Conservation (phyloP, 2,797 vertebrate genomes). For the Pseudochromis fuscus region DNA sequence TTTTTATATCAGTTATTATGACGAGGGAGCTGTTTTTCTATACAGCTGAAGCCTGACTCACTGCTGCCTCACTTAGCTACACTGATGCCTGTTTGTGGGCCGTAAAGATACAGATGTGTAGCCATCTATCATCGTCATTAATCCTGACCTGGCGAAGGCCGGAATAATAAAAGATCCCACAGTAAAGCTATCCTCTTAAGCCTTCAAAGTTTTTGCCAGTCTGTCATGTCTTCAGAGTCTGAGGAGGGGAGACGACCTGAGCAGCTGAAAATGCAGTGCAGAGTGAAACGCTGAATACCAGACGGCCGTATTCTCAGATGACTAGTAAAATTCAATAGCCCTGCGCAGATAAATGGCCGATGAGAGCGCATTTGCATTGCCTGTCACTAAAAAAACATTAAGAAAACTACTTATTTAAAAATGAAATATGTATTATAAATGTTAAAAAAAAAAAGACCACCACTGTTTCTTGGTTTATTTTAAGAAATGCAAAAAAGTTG, state of each 20-base stretch:
- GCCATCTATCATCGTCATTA: conserved; percentile 48
- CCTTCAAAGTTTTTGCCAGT: conserved; percentile 30
- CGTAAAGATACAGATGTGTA: conserved; percentile 50
- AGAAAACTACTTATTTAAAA: conserved; percentile 27
- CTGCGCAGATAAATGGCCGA: conserved; percentile 39
- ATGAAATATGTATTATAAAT: conserved; percentile 17
- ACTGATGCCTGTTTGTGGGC: conserved; percentile 40
- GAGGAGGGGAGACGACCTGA: conserved; percentile 47
- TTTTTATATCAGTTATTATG: conserved; percentile 39
- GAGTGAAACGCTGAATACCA: conserved; percentile 70
- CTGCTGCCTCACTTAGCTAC: conserved; percentile 31
- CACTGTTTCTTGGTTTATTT: conserved; percentile 16
- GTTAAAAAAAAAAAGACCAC: conserved; percentile 20
- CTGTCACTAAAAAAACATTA: conserved; percentile 32
- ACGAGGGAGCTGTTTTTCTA: conserved; percentile 3
- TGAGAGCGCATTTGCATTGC: conserved; percentile 41
- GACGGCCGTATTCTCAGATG: conserved; percentile 67
- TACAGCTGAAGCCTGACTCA: conserved; percentile 46
- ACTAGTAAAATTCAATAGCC: conserved; percentile 61
- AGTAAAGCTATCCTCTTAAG: conserved; percentile 47
- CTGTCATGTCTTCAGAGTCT: conserved; percentile 56
- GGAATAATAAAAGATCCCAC: conserved; percentile 45
- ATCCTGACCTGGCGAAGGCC: conserved; percentile 50
- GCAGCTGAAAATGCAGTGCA: conserved; percentile 63
- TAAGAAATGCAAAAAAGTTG: not conserved